Conservation (phyloP, 2,888 invertebrate genomes). For the Andrena flavipes region DNA sequence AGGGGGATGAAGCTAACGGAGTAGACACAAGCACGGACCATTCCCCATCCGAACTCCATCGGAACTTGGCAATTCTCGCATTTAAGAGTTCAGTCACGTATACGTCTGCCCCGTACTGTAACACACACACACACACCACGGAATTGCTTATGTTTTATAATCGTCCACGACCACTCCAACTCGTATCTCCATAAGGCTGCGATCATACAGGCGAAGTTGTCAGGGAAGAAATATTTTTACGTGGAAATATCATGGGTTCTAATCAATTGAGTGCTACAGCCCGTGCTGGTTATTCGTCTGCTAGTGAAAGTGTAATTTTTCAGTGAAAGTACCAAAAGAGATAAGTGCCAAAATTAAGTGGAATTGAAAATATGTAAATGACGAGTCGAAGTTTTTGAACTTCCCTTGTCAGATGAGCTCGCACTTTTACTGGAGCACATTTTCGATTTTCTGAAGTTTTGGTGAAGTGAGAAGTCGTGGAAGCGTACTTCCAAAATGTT, state of each 20-base stretch:
- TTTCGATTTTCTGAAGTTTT: too few species aligned
- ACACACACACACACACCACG: conserved; percentile 58
- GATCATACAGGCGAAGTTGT: conserved; percentile 8
- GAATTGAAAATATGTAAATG: neutral
- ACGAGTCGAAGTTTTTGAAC: too few species aligned
- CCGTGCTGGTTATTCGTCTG: conserved; percentile 1
- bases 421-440: too few species aligned
- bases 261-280: conserved; percentile 22
- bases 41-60: conserved; percentile 71
- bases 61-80: conserved; percentile 73
- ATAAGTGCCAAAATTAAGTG: neutral
- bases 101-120: conserved; percentile 54
- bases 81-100: conserved; percentile 80
- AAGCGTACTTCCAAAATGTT: too few species aligned
- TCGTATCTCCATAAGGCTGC: neutral
- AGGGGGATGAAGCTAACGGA: conserved; percentile 58
- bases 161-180: conserved; percentile 32
- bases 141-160: conserved; percentile 74
- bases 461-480: too few species aligned
- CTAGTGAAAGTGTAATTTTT: neutral
- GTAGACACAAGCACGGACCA: conserved; percentile 59
- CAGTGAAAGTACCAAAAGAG: too few species aligned
- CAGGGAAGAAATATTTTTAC: conserved; percentile 21
- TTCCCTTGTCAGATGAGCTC: too few species aligned
- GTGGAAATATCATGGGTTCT: conserved; percentile 19